Percentiles rank a stretch among this genome's conserved stretches.
Evolutionary conservation across 2,113 vertebrate genomes (phyloP).

Genomic region (Canis aureus): DNA sequence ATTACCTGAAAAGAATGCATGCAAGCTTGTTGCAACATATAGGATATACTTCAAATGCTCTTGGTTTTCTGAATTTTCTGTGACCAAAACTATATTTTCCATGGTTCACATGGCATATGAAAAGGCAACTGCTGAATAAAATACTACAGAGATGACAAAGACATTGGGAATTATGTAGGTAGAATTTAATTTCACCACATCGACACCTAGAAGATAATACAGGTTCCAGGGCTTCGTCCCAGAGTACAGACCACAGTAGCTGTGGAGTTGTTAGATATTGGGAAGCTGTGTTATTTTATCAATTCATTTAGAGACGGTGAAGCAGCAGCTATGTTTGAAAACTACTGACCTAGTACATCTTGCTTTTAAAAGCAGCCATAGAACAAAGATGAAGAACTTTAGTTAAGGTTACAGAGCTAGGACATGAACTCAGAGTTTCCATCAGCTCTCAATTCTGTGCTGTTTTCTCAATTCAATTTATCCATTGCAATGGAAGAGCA

Average conservation of each 20-base stretch:
- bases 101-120: neutral
- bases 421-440: neutral
- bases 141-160: neutral
- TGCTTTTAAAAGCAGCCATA: neutral
- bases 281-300: neutral
- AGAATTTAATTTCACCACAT: neutral
- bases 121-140: neutral
- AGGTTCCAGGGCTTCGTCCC: neutral
- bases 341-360: neutral
- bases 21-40: neutral
- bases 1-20: neutral
- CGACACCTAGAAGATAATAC: neutral
- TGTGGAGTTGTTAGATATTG: neutral
- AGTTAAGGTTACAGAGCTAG: neutral
- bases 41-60: neutral
- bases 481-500: neutral
- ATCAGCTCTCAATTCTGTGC: neutral
- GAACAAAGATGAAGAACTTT: neutral
- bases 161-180: neutral
- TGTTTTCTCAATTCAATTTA: neutral
- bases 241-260: neutral
- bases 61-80: constrained; percentile 6
- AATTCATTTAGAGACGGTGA: neutral
- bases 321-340: neutral
- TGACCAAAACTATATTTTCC: neutral